A percentile compares a stretch with the other conserved stretches of the same genome.
phyloP scores from a whole-genome alignment of 2,888 invertebrate genomes.

The Drosophila putrida region DNA sequence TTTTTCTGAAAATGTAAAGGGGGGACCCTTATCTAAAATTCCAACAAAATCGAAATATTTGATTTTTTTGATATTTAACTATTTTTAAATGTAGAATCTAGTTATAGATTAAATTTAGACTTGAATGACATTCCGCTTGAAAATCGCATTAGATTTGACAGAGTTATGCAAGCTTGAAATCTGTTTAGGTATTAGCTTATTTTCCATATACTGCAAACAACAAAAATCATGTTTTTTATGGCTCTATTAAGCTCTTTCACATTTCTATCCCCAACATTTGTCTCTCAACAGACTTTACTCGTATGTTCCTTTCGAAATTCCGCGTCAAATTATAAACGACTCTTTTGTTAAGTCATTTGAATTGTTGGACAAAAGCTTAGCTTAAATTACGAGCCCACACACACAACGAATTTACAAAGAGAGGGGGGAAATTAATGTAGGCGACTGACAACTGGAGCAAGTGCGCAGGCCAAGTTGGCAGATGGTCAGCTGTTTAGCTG shows the following conservation, averaged over 20 bases:
- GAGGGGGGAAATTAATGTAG: slow-evolving; percentile 3
- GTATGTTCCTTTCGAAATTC: background rate
- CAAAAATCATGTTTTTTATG: background rate
- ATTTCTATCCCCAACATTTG: too few species aligned
- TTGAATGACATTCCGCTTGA: too few species aligned
- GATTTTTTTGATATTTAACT: too few species aligned
- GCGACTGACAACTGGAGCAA: slow-evolving; percentile 68
- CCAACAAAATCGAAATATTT: too few species aligned
- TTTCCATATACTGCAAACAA: too few species aligned
- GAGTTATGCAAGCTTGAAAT: background rate
- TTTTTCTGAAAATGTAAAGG: too few species aligned
- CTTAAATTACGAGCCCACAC: slow-evolving; percentile 65
- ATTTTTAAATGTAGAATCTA: too few species aligned
- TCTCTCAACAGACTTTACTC: background rate
- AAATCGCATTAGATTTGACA: too few species aligned
- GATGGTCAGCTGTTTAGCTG: slow-evolving; percentile 4
- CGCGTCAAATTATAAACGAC: slow-evolving; percentile 4
- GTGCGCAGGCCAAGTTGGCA: slow-evolving; percentile 42
- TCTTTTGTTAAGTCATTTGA: background rate
- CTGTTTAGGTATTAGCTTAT: background rate
- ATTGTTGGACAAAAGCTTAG: slow-evolving; percentile 24
- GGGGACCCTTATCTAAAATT: too few species aligned
- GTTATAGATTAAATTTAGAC: too few species aligned
- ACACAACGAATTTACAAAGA: too few species aligned
- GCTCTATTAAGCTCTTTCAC: background rate